phyloP scores from a whole-genome alignment of 2,797 vertebrate genomes.

The Chrysocyon brachyurus region DNA sequence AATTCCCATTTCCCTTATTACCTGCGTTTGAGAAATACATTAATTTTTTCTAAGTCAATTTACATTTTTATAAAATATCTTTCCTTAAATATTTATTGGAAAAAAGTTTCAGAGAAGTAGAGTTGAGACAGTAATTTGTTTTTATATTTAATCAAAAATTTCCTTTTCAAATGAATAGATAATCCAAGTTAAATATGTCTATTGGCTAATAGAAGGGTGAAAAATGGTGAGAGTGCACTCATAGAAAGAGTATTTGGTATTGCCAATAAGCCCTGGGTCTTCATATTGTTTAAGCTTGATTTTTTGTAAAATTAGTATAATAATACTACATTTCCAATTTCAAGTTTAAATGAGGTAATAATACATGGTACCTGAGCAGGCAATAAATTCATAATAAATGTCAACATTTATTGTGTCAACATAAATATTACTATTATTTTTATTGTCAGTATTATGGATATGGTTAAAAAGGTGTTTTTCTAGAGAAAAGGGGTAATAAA shows the following conservation, averaged over 20 bases:
- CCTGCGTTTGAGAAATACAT: slow-evolving; percentile 63
- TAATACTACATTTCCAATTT: slow-evolving; percentile 32
- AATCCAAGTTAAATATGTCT: background rate
- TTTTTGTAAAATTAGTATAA: slow-evolving; percentile 28
- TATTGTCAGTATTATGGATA: background rate
- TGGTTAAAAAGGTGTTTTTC: background rate
- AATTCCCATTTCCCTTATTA: slow-evolving; percentile 79
- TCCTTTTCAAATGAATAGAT: slow-evolving; percentile 64
- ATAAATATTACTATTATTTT: slow-evolving; percentile 2
- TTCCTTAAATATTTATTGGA: slow-evolving; percentile 80
- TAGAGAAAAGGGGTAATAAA: background rate
- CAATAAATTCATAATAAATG: slow-evolving; percentile 19
- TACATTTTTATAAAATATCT: slow-evolving; percentile 80
- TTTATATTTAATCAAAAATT: slow-evolving; percentile 55
- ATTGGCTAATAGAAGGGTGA: background rate
- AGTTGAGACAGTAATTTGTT: slow-evolving; percentile 56
- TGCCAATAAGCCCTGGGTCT: background rate
- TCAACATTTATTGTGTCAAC: too few relatives aligned
- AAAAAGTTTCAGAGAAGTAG: slow-evolving; percentile 61
- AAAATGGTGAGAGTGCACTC: background rate
- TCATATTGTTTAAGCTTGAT: slow-evolving; percentile 45
- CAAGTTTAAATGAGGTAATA: slow-evolving; percentile 50
- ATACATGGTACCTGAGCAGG: background rate
- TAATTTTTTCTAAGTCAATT: slow-evolving; percentile 78
- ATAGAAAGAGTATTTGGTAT: slow-evolving; percentile 17